Evolutionary conservation across 2,888 invertebrate species (phyloP), one percentile per base, ranked within the genome.

Genomic region (Lordiphosa fenestrarum): DNA sequence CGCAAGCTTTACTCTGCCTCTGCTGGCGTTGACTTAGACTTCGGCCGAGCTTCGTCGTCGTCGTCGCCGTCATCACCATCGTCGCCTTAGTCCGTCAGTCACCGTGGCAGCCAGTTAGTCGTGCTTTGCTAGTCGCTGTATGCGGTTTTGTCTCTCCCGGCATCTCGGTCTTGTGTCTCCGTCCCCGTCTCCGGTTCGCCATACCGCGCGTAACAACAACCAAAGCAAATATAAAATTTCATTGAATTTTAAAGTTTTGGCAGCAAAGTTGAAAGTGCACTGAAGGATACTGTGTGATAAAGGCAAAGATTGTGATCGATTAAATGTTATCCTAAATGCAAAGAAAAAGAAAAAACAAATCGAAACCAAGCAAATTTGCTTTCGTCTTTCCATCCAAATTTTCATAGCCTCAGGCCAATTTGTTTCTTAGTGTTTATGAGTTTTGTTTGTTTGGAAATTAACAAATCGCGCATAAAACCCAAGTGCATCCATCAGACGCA

Each of bases 81-180:
- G 23, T 4, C 44, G 77, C 54, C 73, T 76, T 80, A 76, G 75
- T 77, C 74, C 69, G 76, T 73, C 71, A 69, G 83, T 82, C 66
- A 66, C 65, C 57, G 63, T 82, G 71, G 73, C 66, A 68, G 70
- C 59, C 76, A 68, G 85, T 85, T 85, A 80, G 85, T 80, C 69
- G 73, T 80, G 76, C 71, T 76, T 73, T 73, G 85, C 77, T 75
- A 85, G 76, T 80, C 82, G 72, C 64, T 66, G 84, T 54, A 60
- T 52, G 61, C 74, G 83, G 78, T 78, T 68, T 74, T 41, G 46
- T 49, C 35, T 53, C 60, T 67, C 64, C 50, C 67, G 35, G 35
- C 35, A 35, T 66, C 58, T 54, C 55, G 63, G 30, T 48, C 56
- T 53, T 46, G 61, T 61, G 57, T 61, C 21, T 37, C 23, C 48